phyloP scores from a whole-genome alignment of 2,888 invertebrate genomes.

The Hirtodrosophila cameraria region DNA sequence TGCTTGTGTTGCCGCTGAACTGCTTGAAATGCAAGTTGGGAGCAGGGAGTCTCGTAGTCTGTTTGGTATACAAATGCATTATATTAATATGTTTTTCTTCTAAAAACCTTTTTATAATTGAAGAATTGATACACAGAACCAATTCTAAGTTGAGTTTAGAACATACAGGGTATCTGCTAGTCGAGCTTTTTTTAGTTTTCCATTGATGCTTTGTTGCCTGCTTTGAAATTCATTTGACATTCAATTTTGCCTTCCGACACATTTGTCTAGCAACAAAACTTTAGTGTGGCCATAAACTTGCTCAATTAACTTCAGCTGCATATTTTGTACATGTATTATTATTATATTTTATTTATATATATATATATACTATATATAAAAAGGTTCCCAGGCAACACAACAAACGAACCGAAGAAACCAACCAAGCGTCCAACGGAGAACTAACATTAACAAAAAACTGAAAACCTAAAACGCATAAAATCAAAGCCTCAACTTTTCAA shows the following conservation, averaged over 20 bases:
- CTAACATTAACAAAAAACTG: neutral
- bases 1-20: no score
- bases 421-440: constrained; percentile 25
- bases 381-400: neutral
- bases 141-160: no score
- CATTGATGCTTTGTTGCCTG: no score
- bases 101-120: no score
- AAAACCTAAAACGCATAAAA: constrained; percentile 19
- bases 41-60: no score
- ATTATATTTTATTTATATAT: no score
- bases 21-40: no score
- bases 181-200: accelerated
- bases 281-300: constrained; percentile 33
- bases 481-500: constrained; percentile 18
- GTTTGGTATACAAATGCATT: no score
- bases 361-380: no score
- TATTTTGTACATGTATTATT: constrained; percentile 6
- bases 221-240: constrained; percentile 6
- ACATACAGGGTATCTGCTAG: neutral
- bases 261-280: neutral
- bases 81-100: no score
- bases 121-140: no score
- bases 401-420: constrained; percentile 1
- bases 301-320: constrained; percentile 42
- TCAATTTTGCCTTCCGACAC: constrained; percentile 4